phyloP scores from a whole-genome alignment of 2,797 vertebrate species.

The Danionella dracula region DNA sequence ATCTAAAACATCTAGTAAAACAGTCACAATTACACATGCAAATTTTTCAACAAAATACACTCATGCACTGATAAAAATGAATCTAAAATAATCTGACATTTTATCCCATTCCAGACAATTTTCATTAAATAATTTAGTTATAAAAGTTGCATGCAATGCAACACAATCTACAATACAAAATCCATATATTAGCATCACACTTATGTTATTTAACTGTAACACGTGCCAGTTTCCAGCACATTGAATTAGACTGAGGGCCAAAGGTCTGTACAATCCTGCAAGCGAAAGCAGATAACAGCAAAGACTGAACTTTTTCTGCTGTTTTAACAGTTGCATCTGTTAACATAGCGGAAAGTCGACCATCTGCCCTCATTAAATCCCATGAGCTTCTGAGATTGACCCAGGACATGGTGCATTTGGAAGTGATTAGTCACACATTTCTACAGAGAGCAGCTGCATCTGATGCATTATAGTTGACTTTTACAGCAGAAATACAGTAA shows the following conservation, averaged over 20 bases:
- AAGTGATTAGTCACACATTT: slow-evolving; percentile 23
- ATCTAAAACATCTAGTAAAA: no score
- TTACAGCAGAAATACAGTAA: no score
- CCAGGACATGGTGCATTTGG: background rate
- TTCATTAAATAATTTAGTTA: no score
- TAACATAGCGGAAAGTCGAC: slow-evolving; percentile 17
- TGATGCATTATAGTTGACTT: no score
- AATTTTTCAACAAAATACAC: no score
- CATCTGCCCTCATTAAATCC: slow-evolving; percentile 27
- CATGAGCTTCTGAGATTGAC: slow-evolving; percentile 10
- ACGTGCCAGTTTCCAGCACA: background rate
- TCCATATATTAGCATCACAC: background rate
- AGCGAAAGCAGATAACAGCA: background rate
- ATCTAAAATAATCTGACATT: no score
- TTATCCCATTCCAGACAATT: no score
- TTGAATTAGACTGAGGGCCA: slow-evolving; percentile 16
- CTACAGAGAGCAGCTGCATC: slow-evolving; percentile 22
- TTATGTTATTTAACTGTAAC: background rate
- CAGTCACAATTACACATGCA: no score
- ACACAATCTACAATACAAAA: no score
- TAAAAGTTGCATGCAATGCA: no score
- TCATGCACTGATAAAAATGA: no score
- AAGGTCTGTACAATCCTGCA: slow-evolving; percentile 3
- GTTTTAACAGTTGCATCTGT: background rate
- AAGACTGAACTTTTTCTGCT: background rate